A percentile compares a stretch with the other conserved stretches of the same genome.
Conservation (phyloP, 2,797 vertebrate genomes). For the Helostoma temminkii region DNA sequence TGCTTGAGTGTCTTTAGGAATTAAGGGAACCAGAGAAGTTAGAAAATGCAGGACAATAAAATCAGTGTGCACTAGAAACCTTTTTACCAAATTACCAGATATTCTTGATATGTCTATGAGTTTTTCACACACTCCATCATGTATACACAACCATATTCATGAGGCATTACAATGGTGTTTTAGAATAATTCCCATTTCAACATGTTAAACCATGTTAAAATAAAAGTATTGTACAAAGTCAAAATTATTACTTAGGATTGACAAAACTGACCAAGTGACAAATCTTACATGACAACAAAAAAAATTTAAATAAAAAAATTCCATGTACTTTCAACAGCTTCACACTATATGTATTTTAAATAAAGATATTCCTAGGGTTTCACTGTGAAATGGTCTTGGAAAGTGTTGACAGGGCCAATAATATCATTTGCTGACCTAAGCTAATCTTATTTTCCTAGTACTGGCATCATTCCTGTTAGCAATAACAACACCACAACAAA, state of each 20-base stretch:
- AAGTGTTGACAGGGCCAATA: neutral
- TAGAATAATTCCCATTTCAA: neutral
- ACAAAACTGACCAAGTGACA: neutral
- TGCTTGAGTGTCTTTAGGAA: slow-evolving; percentile 66
- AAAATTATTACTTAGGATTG: neutral
- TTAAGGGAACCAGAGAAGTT: slow-evolving; percentile 51
- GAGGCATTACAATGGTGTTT: neutral
- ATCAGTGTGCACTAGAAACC: slow-evolving; percentile 26
- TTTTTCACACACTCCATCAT: slow-evolving; percentile 6
- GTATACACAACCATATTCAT: too few relatives aligned
- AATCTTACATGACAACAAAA: neutral
- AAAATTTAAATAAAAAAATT: neutral
- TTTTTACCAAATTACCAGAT: too few relatives aligned
- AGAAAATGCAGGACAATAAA: slow-evolving; percentile 38
- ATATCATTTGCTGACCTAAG: too few relatives aligned
- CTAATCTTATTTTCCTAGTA: slow-evolving; percentile 2
- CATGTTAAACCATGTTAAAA: neutral
- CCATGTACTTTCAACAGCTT: neutral
- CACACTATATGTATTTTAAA: neutral
- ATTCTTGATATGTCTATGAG: slow-evolving; percentile 12
- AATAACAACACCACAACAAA: neutral
- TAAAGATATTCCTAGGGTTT: neutral
- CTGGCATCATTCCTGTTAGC: neutral
- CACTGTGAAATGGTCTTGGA: neutral
- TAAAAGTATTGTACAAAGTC: neutral